Base-by-base conservation (phyloP, 2,797 vertebrate genomes). In the Sardinella longiceps region DNA sequence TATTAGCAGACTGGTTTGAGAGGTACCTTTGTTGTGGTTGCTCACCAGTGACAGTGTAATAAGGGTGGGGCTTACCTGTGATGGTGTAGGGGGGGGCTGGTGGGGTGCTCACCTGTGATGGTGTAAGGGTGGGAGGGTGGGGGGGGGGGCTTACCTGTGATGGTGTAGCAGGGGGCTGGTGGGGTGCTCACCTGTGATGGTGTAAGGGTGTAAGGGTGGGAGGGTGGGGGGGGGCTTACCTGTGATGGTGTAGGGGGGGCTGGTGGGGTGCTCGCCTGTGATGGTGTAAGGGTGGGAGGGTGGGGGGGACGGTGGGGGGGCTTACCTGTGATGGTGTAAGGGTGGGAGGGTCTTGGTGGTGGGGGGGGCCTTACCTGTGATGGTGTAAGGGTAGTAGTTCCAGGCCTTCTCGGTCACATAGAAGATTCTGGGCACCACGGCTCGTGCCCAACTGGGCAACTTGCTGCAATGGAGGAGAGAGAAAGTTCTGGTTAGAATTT, bases 311-410 rank as follows among this genome's bases (percentile, higher is more conserved):
- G n/a, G n/a, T n/a, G n/a, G n/a, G n/a, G n/a, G n/a, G n/a, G n/a
- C 30, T 77, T 18, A 77, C 98, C 98, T 96, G 98, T 99, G 88
- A 98, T 96, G 83, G 97, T 99, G 87, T 98, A 98, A 30, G 98
- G 98, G 87, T 99, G 99, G 86, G 99, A 99, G 95, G 14, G 63
- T 14, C 30, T 77, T 18, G n/a, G n/a, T n/a, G n/a, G n/a, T n/a
- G n/a, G n/a, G n/a, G n/a, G n/a, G n/a, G 14, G 63, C 12, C 30
- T 77, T 18, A 77, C 98, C 98, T 96, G 98, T 99, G 88, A 98
- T 96, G 83, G 97, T 99, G 87, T 98, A 98, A 30, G 98, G 98
- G 87, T 99, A 99, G 86, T 99, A 99, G 95, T 99, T 99, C 97
- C 98, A 99, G 0, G 98, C 98, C 91, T 99, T 99, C 92, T 99